Evolutionary conservation across 2,888 invertebrate species (phyloP).

Genomic region (Pristionchus maxplancki): DNA sequence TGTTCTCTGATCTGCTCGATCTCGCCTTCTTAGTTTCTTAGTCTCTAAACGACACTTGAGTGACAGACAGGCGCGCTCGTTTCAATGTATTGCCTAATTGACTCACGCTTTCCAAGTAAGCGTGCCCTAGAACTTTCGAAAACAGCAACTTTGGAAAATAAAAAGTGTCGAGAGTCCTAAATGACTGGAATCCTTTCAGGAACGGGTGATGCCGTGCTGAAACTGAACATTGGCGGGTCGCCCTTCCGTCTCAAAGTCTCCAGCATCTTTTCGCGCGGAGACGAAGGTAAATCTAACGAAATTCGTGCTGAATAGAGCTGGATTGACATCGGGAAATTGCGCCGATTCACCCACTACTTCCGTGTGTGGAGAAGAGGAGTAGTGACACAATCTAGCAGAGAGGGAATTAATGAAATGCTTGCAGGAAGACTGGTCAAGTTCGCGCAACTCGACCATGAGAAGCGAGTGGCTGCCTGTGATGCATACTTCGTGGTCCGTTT

Average conservation of each 20-base stretch:
- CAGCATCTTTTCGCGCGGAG: constrained; percentile 62
- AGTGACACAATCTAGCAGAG: neutral
- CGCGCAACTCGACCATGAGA: constrained; percentile 63
- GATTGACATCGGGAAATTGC: constrained; percentile 3
- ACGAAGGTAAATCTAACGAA: constrained; percentile 54
- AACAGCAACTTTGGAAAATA: too few relatives aligned
- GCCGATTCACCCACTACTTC: neutral
- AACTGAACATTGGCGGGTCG: constrained; percentile 68
- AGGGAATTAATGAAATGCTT: constrained; percentile 16
- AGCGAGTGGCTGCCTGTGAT: constrained; percentile 60
- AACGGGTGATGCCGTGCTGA: constrained; percentile 63
- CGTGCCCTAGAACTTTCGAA: neutral
- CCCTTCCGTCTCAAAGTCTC: constrained; percentile 63
- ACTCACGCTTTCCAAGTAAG: neutral
- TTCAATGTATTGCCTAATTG: neutral
- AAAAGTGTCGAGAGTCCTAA: too few relatives aligned
- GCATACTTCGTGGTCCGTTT: constrained; percentile 62
- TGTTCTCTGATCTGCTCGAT: neutral
- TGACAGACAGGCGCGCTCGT: neutral
- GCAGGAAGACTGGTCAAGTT: constrained; percentile 59
- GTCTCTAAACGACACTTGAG: neutral
- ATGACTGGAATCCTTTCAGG: too few relatives aligned
- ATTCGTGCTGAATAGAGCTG: neutral
- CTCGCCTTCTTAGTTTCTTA: neutral
- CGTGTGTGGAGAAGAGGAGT: too few relatives aligned